Percentiles rank a stretch among this genome's conserved stretches.
Conservation (phyloP, 2,888 invertebrate genomes). For the Bimastos eiseni region DNA sequence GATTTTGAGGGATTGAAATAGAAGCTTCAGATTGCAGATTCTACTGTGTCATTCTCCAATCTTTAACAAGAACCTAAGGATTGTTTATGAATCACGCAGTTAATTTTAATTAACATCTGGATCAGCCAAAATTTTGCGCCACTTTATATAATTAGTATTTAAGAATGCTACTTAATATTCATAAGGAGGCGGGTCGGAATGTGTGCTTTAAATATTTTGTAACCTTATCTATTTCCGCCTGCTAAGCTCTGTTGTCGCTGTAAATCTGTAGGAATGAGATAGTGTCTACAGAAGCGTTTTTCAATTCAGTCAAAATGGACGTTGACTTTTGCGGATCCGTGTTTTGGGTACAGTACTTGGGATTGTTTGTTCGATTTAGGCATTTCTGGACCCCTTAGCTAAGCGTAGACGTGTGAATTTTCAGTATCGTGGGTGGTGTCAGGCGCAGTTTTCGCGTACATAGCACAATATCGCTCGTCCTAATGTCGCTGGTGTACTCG, state of each 20-base stretch:
- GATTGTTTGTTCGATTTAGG: not conserved
- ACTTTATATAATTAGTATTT: not conserved
- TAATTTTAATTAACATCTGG: too few species aligned
- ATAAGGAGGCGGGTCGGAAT: not conserved
- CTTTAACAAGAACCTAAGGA: too few species aligned
- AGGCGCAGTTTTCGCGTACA: not conserved
- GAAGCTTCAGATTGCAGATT: too few species aligned
- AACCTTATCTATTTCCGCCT: not conserved
- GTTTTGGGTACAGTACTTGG: not conserved
- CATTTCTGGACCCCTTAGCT: not conserved
- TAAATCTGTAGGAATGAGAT: not conserved
- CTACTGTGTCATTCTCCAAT: too few species aligned
- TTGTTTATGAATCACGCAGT: too few species aligned
- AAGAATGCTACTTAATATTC: not conserved
- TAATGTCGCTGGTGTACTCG: not conserved
- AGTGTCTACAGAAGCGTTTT: not conserved
- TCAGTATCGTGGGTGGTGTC: not conserved
- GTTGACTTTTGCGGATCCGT: slow-evolving; percentile 2
- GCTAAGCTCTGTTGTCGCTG: not conserved
- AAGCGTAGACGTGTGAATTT: not conserved
- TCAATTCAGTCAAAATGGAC: slow-evolving; percentile 18
- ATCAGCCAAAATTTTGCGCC: too few species aligned
- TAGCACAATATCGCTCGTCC: not conserved
- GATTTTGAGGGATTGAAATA: too few species aligned
- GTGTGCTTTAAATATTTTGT: not conserved